phyloP scores from a whole-genome alignment of 2,113 vertebrate genomes.

The Heptranchias perlo region DNA sequence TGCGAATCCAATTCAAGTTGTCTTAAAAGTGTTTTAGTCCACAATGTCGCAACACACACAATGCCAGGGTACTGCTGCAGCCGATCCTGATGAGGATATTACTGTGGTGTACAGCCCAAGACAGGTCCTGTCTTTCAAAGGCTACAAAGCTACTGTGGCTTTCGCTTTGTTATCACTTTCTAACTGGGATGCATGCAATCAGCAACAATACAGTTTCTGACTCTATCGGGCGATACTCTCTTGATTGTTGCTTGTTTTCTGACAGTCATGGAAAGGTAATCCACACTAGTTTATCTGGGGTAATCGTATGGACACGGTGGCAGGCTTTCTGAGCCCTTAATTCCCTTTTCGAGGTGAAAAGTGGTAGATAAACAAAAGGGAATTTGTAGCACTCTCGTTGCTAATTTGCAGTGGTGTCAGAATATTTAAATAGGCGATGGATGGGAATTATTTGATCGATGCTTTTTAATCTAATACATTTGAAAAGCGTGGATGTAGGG shows the following conservation, averaged over 20 bases:
- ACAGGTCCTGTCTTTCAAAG: background rate
- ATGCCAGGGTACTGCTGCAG: background rate
- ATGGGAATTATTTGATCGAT: constrained; percentile 66
- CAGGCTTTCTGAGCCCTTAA: constrained; percentile 67
- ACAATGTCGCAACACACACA: background rate
- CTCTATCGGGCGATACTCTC: constrained; percentile 64
- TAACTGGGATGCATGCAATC: background rate
- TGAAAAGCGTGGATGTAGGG: constrained; percentile 57
- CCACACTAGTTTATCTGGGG: constrained; percentile 65
- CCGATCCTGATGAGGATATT: background rate
- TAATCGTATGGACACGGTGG: constrained; percentile 65
- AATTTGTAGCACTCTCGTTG: constrained; percentile 66
- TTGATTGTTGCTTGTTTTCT: constrained; percentile 63
- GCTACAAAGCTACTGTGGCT: background rate
- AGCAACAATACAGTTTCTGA: background rate
- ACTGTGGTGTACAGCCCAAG: background rate
- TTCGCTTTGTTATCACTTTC: constrained; percentile 13
- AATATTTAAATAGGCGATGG: constrained; percentile 66
- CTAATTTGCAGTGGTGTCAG: constrained; percentile 76
- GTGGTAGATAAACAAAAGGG: constrained; percentile 74
- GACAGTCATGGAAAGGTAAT: constrained; percentile 66
- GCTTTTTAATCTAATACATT: constrained; percentile 65
- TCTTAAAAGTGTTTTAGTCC: background rate
- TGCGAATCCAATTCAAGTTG: background rate
- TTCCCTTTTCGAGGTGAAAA: constrained; percentile 67